Conservation (phyloP, 1,140 invertebrate species). For the Drosophila grimshawi region DNA sequence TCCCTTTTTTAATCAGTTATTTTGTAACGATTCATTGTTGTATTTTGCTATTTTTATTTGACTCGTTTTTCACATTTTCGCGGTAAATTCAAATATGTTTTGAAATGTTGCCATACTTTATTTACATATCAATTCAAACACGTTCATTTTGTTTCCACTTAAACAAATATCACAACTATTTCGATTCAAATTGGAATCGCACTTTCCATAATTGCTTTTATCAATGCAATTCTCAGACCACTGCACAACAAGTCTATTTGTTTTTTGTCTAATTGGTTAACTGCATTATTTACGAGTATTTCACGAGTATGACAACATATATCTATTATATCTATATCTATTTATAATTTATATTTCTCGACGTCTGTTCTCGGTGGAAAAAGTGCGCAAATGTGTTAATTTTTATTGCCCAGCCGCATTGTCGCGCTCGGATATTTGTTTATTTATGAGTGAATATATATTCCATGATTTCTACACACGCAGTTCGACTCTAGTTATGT, state of each 20-base stretch:
- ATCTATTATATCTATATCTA: slow-evolving; percentile 62
- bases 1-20: neutral
- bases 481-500: slow-evolving; percentile 6
- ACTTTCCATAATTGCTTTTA: slow-evolving; percentile 41
- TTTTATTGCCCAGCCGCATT: slow-evolving; percentile 60
- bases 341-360: slow-evolving; percentile 49
- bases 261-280: slow-evolving; percentile 57
- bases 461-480: slow-evolving; percentile 15
- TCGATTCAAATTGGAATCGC: slow-evolving; percentile 60
- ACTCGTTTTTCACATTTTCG: neutral
- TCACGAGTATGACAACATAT: slow-evolving; percentile 53
- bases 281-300: slow-evolving; percentile 65
- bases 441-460: slow-evolving; percentile 56
- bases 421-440: slow-evolving; percentile 58
- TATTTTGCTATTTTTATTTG: neutral
- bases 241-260: neutral
- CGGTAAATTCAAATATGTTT: slow-evolving; percentile 22
- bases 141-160: slow-evolving; percentile 14
- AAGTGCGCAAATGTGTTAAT: slow-evolving; percentile 57
- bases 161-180: slow-evolving; percentile 41
- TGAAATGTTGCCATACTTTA: slow-evolving; percentile 26
- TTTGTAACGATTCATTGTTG: neutral
- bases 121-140: slow-evolving; percentile 17
- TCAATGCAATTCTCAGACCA: slow-evolving; percentile 21
- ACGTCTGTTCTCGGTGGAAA: slow-evolving; percentile 23